Evolutionary conservation across 1,140 invertebrate genomes (phyloP).

Genomic region (Macrostomum lignano): DNA sequence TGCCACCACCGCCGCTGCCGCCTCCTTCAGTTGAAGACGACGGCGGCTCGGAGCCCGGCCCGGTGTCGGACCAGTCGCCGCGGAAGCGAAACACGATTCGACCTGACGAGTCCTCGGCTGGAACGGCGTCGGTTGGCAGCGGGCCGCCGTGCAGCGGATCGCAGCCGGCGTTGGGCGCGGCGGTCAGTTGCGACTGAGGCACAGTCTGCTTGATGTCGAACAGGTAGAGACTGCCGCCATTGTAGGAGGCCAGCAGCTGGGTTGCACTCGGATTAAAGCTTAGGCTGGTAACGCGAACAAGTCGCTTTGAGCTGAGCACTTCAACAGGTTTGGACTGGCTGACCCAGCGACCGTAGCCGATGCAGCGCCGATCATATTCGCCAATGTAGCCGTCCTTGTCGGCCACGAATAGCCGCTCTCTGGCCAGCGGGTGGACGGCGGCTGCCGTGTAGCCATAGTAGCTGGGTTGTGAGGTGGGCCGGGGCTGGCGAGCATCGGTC

Average conservation of each 20-base stretch:
- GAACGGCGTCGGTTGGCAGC: conserved; percentile 6
- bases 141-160: neutral
- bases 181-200: neutral
- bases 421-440: too few relatives aligned
- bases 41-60: conserved; percentile 34
- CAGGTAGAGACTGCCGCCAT: conserved; percentile 51
- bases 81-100: conserved; percentile 44
- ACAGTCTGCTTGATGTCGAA: conserved; percentile 39
- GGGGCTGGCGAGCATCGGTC: too few relatives aligned
- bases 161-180: neutral
- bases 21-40: neutral
- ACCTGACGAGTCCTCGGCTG: neutral
- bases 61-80: conserved; percentile 65
- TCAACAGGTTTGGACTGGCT: too few relatives aligned
- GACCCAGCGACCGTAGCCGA: too few relatives aligned
- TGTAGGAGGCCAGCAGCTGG: too few relatives aligned
- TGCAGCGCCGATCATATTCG: too few relatives aligned
- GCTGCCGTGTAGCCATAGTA: too few relatives aligned
- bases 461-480: neutral
- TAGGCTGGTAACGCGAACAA: too few relatives aligned
- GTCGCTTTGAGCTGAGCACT: too few relatives aligned
- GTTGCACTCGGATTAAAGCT: too few relatives aligned
- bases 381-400: too few relatives aligned
- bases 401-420: too few relatives aligned
- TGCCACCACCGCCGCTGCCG: neutral